Evolutionary conservation across 2,888 invertebrate species (phyloP).

Genomic region (Melinopterus prodromus): DNA sequence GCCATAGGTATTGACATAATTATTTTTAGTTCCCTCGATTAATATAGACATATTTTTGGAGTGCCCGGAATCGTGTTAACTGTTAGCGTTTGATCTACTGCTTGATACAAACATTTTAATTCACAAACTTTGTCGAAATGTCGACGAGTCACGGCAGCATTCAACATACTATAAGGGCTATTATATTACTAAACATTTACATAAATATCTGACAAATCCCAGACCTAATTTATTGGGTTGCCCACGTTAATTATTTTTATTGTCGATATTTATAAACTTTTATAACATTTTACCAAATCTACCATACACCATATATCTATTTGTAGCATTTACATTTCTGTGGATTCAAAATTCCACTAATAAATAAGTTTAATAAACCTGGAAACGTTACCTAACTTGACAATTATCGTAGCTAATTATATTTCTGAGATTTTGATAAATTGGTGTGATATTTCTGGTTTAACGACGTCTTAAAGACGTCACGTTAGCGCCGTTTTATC

Average conservation of each 20-base stretch:
- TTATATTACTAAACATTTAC: background rate
- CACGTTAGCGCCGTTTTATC: background rate
- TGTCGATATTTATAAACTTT: background rate
- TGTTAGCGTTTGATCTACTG: background rate
- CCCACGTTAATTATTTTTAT: background rate
- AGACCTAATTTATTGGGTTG: background rate
- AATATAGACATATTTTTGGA: slow-evolving; percentile 4
- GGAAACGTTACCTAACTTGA: no score
- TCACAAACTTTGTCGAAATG: background rate
- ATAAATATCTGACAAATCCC: background rate
- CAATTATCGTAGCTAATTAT: background rate
- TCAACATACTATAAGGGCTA: background rate
- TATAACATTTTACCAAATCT: no score
- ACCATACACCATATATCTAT: no score
- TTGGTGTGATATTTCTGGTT: background rate
- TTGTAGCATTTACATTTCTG: no score
- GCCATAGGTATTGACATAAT: background rate
- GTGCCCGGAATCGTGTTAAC: background rate
- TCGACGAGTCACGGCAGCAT: background rate
- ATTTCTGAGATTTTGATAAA: background rate
- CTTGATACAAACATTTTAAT: background rate
- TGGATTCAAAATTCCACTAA: no score
- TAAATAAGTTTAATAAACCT: no score
- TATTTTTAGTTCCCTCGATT: background rate
- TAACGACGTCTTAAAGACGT: background rate